Evolutionary conservation across 2,888 invertebrate genomes (phyloP), one percentile per base, ranked within the genome.

Genomic region (Argyra leucocephala): DNA sequence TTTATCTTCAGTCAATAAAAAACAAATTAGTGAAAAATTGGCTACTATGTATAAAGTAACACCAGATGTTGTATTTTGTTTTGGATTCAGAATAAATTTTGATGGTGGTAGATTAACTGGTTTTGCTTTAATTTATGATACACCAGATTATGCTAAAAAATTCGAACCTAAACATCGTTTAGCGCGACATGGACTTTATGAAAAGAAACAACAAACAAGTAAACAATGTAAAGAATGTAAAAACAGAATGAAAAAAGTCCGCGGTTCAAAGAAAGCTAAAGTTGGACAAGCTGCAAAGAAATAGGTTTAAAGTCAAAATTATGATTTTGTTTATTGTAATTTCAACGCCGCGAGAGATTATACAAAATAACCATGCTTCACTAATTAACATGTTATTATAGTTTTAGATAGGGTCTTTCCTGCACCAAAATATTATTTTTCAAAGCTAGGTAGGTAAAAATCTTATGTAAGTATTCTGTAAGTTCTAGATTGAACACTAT

Each of bases 161-260:
- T 98, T 99, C 80, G 99, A 99, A 83, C 98, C 98, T 68, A 98
- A 97, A 82, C 91, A 96, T 84, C 90, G 98, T 80, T 84, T 98
- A 72, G 89, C 88, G 68, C 90, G 98, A 82, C 96, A 97, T 79
- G 96, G 96, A 68, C 84, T 97, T 69, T 90, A 88, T 75, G 95
- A 95, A 78, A 93, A 92, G 86, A 90, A 92, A 81, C 91, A 90
- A 82, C 90, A 91, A 72, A 95, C 96, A 67, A 88, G 98, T 76
- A 99, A 99, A 84, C 99, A 99, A 82, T 91, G 98, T 73, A 99
- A 99, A 83, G 99, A 99, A 86, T 89, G 96, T 75, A 99, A 98
- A 86, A 99, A 99, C 89, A 92, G 98, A 79, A 96, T 97, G 93
- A 99, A 99, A 93, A 99, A 99, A 85, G 96, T 99, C 72, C 88